These are phyloP conservation scores for Tachyglossus aculeatus DNA, from an alignment of 2,797 vertebrate species.

Conservation along the genomic window DNA sequence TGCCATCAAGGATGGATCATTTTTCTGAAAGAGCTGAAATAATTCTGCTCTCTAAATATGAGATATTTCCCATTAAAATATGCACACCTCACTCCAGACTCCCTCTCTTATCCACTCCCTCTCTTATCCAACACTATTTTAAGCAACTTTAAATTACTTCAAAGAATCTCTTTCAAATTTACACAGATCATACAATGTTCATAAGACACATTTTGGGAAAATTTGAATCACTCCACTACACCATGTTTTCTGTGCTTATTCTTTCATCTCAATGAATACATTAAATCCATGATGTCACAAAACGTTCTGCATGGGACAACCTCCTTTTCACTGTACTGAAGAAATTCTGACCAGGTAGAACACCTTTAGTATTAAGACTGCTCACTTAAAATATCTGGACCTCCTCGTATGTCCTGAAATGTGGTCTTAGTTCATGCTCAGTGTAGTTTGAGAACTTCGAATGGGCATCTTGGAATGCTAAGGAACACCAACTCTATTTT, in stretches of 20 bases:
- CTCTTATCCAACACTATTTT: background rate
- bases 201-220: background rate
- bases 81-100: background rate
- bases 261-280: background rate
- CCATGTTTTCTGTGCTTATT: background rate
- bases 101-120: too few relatives aligned
- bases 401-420: too few relatives aligned
- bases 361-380: too few relatives aligned
- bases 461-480: too few relatives aligned
- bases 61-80: constrained; percentile 11
- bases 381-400: too few relatives aligned
- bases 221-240: constrained; percentile 6
- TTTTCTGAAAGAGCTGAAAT: constrained; percentile 13
- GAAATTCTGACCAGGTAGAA: too few relatives aligned
- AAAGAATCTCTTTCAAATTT: constrained; percentile 6
- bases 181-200: background rate
- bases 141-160: background rate
- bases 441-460: too few relatives aligned
- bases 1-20: background rate
- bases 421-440: too few relatives aligned
- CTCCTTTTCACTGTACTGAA: too few relatives aligned
- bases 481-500: too few relatives aligned
- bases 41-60: constrained; percentile 5
- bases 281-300: background rate
- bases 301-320: background rate